phyloP scores from a whole-genome alignment of 2,888 invertebrate species.

The Dimorphilus gyrociliatus region DNA sequence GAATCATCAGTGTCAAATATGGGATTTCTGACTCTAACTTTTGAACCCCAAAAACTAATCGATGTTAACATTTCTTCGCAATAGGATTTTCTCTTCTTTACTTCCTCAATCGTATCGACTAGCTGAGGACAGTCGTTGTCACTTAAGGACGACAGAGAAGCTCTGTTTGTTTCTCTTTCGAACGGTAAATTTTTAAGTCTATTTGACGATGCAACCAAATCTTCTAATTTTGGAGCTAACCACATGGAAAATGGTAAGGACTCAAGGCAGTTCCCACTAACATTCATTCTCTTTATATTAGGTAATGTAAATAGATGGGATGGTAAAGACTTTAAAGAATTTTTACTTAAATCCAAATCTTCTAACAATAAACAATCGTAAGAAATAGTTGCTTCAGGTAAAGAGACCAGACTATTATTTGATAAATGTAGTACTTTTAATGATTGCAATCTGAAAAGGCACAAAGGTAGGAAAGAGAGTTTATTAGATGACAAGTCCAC shows the following conservation, averaged over 20 bases:
- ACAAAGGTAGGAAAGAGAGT: conserved; percentile 57
- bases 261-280: conserved; percentile 82
- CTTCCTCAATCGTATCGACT: too few relatives aligned
- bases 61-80: too few relatives aligned
- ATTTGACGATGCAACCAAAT: conserved; percentile 76
- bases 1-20: too few relatives aligned
- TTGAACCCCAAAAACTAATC: too few relatives aligned
- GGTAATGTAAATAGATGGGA: conserved; percentile 64
- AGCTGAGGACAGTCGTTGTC: too few relatives aligned
- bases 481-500: conserved; percentile 81
- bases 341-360: conserved; percentile 64
- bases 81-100: too few relatives aligned
- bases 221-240: conserved; percentile 65
- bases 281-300: conserved; percentile 59
- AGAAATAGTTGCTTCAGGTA: too few relatives aligned
- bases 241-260: conserved; percentile 66
- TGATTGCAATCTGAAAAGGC: conserved; percentile 55
- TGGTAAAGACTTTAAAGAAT: conserved; percentile 69
- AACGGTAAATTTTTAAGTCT: conserved; percentile 59
- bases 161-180: too few relatives aligned
- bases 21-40: too few relatives aligned
- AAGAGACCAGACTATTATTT: too few relatives aligned
- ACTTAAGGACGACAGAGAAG: too few relatives aligned
- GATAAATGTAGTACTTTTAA: conserved; percentile 73
- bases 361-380: conserved; percentile 53